Conservation (phyloP, 2,797 vertebrate species). For the Platyrinchus mystaceus region DNA sequence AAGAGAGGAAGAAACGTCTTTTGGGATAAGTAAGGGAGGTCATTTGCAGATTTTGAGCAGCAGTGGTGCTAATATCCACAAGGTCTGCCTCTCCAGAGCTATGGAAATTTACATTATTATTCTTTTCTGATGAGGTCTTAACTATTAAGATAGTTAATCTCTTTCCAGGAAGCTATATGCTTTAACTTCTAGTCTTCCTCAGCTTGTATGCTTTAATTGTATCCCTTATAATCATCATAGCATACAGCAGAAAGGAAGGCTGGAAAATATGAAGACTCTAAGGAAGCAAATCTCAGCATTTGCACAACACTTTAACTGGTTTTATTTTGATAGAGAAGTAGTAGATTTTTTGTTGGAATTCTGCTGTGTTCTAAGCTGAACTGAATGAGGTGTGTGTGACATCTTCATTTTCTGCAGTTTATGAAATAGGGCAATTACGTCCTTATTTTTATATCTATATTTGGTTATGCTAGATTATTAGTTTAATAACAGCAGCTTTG, state of each 20-base stretch:
- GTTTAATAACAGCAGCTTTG: neutral
- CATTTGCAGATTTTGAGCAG: neutral
- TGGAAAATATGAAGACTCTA: neutral
- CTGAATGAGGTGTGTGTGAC: neutral
- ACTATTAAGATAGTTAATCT: slow-evolving; percentile 63
- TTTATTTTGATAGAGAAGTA: neutral
- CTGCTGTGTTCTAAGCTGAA: neutral
- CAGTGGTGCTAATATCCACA: neutral
- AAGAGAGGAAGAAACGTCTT: neutral
- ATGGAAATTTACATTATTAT: slow-evolving; percentile 24
- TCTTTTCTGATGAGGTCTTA: neutral
- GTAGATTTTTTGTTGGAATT: neutral
- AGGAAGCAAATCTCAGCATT: neutral
- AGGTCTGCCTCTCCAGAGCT: neutral
- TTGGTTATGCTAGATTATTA: neutral
- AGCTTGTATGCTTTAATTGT: slow-evolving; percentile 50
- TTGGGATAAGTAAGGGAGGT: neutral
- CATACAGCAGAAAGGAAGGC: neutral
- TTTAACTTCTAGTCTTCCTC: slow-evolving; percentile 50
- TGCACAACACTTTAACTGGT: neutral
- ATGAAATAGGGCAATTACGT: neutral
- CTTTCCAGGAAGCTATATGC: slow-evolving; percentile 52
- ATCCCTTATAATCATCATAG: neutral
- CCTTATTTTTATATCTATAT: neutral
- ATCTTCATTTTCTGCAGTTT: neutral